Percentiles rank a stretch among this genome's conserved stretches.
These are phyloP conservation scores for Spea multiplicata DNA, from an alignment of 2,113 vertebrate genomes.

Conservation along the genomic window DNA sequence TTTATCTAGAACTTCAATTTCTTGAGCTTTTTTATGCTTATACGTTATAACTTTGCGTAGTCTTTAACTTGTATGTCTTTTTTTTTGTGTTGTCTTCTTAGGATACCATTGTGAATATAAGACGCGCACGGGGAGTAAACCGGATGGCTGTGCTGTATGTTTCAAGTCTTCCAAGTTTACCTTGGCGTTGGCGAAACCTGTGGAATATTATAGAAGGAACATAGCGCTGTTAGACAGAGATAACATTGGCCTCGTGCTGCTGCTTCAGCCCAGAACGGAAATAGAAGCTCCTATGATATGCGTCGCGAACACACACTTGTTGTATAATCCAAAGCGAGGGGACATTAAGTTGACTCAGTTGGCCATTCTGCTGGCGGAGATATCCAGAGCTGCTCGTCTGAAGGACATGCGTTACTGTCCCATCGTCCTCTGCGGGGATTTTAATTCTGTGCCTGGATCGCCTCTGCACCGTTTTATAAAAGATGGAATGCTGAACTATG, in stretches of 20 bases:
- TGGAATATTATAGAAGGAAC: conserved; percentile 82
- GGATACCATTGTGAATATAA: conserved; percentile 95
- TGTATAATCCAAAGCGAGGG: conserved; percentile 91
- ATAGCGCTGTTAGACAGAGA: conserved; percentile 88
- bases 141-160: conserved; percentile 87
- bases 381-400: conserved; percentile 68
- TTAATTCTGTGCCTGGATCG: conserved; percentile 90
- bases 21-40: too few species aligned
- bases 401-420: conserved; percentile 70
- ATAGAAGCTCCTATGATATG: conserved; percentile 62
- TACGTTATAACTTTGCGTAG: too few species aligned
- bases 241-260: conserved; percentile 88
- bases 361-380: conserved; percentile 91
- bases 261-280: conserved; percentile 70
- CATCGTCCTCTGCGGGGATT: conserved; percentile 88
- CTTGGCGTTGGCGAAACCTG: conserved; percentile 77
- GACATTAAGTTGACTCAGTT: conserved; percentile 94
- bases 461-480: conserved; percentile 88
- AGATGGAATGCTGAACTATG: conserved; percentile 80
- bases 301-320: conserved; percentile 91
- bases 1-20: too few species aligned
- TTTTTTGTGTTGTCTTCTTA: conserved; percentile 54
- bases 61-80: not conserved
- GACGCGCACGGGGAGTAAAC: conserved; percentile 86
- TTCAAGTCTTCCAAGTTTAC: conserved; percentile 85